Evolutionary conservation across 2,888 invertebrate species (phyloP), one percentile per base, ranked within the genome.

Genomic region (Scaptomyza caliginosa): DNA sequence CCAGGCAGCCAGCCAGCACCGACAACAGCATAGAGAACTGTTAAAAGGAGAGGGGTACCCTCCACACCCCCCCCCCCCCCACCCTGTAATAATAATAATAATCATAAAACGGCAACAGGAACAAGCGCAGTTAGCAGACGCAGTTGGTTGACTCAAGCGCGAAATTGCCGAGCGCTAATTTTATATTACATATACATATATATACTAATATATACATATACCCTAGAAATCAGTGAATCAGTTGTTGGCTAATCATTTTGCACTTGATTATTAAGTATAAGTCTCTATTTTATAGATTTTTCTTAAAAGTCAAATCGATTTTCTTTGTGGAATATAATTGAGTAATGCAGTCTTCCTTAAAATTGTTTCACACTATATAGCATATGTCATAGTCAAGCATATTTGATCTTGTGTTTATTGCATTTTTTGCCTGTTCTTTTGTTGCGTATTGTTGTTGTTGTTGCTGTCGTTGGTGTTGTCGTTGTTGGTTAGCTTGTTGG

Each of bases 41-140:
- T 4, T 2, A 13, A 5, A 13, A 24, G 24, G 0, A 8, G 5
- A 30, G 13, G 21, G 21, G 4, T 3, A 4, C 3, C 21, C 21
- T 21, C 2, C 21, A 2, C 21, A 21, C 21, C 21, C 4, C 13
- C 5, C 7, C 2, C 13, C 1, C 32, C 32, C 32, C 48, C 32
- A 2, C 34, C 10, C 48, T 58, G 52, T 81, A 68, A 76, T 75
- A 65, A 79, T 77, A 81, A 78, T 75, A 57, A 79, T 79, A 76
- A 68, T 67, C 68, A 82, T 82, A 66, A 57, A 66, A 54, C 56
- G 60, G 71, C 56, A 70, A 48, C 74, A 68, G 43, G 50, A 60
- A 65, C 71, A 48, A 65, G 68, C 54, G 43, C 74, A 45, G 57
- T 67, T 63, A 48, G 43, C 56, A 56, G 32, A 62, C 52, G 51